Evolutionary conservation across 2,888 invertebrate species (phyloP).

Genomic region (Amblyjoppa proteus): DNA sequence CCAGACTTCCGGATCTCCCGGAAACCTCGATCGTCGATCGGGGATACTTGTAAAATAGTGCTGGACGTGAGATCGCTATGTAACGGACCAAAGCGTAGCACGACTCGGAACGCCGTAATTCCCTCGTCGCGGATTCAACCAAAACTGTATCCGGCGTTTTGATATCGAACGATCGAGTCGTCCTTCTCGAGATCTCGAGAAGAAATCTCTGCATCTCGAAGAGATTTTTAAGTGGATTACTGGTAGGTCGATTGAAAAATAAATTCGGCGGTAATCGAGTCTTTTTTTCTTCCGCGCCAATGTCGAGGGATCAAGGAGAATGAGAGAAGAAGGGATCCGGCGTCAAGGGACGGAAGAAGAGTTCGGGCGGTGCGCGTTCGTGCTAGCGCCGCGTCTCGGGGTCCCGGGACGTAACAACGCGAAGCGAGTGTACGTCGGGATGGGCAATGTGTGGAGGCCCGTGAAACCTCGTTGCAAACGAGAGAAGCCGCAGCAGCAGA

Average conservation of each 20-base stretch:
- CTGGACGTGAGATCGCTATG: slow-evolving; percentile 6
- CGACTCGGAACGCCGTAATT: not conserved
- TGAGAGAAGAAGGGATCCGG: not conserved
- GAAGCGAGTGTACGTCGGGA: not conserved
- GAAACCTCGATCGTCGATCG: not conserved
- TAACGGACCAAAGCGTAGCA: not conserved
- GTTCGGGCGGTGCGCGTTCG: not conserved
- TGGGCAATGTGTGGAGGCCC: not conserved
- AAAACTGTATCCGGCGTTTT: not conserved
- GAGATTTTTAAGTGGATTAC: not conserved
- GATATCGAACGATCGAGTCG: not conserved
- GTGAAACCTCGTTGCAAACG: slow-evolving; percentile 36
- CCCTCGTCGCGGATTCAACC: not conserved
- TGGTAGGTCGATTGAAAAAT: not conserved
- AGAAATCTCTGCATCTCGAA: not conserved
- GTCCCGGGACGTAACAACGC: slow-evolving; percentile 20
- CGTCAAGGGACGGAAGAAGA: not conserved
- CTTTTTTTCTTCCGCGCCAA: not conserved
- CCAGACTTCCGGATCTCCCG: not conserved
- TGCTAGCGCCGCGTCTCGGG: not conserved
- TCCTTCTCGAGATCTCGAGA: not conserved
- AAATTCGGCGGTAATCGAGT: not conserved
- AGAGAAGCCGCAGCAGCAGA: slow-evolving; percentile 5
- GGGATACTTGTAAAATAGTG: not conserved
- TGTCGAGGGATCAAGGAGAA: not conserved